Conservation (phyloP, 2,888 invertebrate genomes). For the Julus scanicus region DNA sequence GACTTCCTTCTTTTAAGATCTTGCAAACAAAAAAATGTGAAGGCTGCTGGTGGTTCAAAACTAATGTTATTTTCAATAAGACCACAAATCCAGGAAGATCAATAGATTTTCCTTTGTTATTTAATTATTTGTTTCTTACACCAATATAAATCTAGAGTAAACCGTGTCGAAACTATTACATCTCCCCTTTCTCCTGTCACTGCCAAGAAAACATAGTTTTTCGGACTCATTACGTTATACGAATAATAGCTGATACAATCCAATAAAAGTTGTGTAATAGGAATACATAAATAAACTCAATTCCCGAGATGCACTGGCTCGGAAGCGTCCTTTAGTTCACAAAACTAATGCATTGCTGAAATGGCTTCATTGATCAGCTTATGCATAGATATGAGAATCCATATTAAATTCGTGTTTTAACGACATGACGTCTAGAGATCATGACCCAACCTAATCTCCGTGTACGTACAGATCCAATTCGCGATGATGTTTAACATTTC, state of each 20-base stretch:
- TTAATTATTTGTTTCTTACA: no score
- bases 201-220: not conserved
- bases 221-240: not conserved
- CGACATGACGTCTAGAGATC: not conserved
- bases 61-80: no score
- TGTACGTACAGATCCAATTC: slow-evolving; percentile 23
- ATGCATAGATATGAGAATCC: slow-evolving; percentile 42
- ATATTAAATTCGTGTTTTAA: slow-evolving; percentile 23
- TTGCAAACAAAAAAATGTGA: not conserved
- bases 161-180: no score
- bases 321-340: not conserved
- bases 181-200: not conserved
- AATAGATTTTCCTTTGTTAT: no score
- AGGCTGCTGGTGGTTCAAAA: not conserved
- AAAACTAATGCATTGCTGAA: not conserved
- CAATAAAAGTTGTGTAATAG: not conserved
- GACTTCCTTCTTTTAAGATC: no score
- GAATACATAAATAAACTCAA: slow-evolving; percentile 30
- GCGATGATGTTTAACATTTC: slow-evolving; percentile 46
- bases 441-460: slow-evolving; percentile 37
- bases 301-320: not conserved
- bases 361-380: slow-evolving; percentile 39
- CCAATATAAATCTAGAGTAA: no score
- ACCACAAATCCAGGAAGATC: no score
- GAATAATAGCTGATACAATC: not conserved